These are phyloP conservation scores for Pegoplata infirma DNA, from an alignment of 2,888 invertebrate genomes.

Conservation along the genomic window DNA sequence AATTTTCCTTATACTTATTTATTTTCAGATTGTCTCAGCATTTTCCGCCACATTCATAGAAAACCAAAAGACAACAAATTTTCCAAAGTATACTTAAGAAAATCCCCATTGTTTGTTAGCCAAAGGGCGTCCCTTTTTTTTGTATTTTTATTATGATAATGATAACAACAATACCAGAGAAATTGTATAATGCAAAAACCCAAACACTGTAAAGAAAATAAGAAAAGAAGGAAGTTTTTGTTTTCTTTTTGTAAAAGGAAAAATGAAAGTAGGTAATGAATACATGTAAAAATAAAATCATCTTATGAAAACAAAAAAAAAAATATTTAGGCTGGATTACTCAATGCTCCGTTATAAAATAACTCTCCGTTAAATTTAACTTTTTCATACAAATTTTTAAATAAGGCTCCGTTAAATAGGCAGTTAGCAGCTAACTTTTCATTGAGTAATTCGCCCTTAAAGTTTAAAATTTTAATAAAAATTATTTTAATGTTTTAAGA, in stretches of 20 bases:
- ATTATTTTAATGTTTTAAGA: too few species aligned
- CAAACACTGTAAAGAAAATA: not conserved
- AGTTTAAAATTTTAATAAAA: too few species aligned
- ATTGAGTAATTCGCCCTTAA: too few species aligned
- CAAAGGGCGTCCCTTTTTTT: constrained; percentile 7
- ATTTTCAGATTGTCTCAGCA: constrained; percentile 36
- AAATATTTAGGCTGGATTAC: too few species aligned
- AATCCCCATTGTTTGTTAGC: constrained; percentile 21
- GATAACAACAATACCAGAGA: not conserved
- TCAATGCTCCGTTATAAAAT: too few species aligned
- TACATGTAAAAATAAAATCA: not conserved
- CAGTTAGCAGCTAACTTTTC: too few species aligned
- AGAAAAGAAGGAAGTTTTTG: not conserved
- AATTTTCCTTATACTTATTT: constrained; percentile 30
- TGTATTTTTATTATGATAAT: not conserved
- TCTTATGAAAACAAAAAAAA: too few species aligned
- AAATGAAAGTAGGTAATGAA: not conserved
- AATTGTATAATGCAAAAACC: not conserved
- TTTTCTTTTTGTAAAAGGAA: too few species aligned
- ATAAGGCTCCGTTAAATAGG: too few species aligned
- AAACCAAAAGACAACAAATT: constrained; percentile 5
- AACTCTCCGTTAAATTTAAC: too few species aligned
- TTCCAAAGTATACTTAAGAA: constrained; percentile 21
- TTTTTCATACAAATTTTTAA: too few species aligned
- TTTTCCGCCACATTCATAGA: constrained; percentile 3